Evolutionary conservation across 2,888 invertebrate species (phyloP), one percentile per base, ranked within the genome.

Genomic region (Sepioteuthis lessoniana): DNA sequence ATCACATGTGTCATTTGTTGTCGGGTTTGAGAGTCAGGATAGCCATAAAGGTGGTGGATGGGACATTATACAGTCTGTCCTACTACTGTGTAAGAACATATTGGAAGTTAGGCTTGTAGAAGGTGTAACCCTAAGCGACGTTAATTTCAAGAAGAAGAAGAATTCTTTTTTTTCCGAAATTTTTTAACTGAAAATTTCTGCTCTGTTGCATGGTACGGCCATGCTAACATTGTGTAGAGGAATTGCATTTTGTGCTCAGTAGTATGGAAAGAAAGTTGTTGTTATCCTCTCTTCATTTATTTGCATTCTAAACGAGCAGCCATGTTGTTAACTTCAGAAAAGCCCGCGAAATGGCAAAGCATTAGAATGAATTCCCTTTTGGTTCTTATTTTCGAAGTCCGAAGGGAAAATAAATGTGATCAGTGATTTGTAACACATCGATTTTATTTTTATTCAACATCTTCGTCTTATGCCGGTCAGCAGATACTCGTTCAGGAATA

Each of bases 381-480:
- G 13, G n/a, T 76, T n/a, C n/a, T 76, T 76, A 76, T 76, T 76
- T n/a, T 35, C 10, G 76, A 76, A 35, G 76, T 13, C 76, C 13
- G 35, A 76, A 35, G 19, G 76, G n/a, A 35, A 35, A 76, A 76
- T 76, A 76, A 76, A 76, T 76, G 76, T n/a, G 76, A 76, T 35
- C n/a, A 42, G 42, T 42, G n/a, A 76, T 35, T 76, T 35, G 76
- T 19, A 76, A n/a, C 16, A n/a, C 10, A 76, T 76, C 35, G 76
- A 76, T 76, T 76, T 76, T 76, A 76, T 76, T 76, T 76, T 76
- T 76, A 76, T 35, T 76, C 76, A 76, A n/a, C 76, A 76, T 76
- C n/a, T 35, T 76, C n/a, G 76, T n/a, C 76, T 76, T 76, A 16
- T n/a, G 76, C 76, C 76, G 76, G 76, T 76, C 76, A 76, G 76